phyloP scores from a whole-genome alignment of 2,113 vertebrate genomes.

The Glareola pratincola region DNA sequence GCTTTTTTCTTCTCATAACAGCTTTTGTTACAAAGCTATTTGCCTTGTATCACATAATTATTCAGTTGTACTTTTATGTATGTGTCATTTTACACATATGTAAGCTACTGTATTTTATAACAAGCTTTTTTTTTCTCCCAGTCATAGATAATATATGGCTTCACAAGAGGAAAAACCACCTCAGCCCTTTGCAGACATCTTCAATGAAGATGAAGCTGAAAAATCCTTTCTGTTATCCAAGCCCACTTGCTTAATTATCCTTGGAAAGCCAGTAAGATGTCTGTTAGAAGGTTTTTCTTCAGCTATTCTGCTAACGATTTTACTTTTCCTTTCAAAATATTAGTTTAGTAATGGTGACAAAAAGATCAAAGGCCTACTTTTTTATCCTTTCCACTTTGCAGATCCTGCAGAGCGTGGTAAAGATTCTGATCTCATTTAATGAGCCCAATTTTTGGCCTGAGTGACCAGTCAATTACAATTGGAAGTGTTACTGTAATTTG shows the following conservation, averaged over 20 bases:
- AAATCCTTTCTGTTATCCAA: conserved; percentile 79
- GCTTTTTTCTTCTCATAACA: neutral
- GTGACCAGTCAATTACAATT: neutral
- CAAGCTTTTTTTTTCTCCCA: neutral
- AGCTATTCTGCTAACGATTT: neutral
- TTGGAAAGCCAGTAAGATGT: conserved; percentile 90
- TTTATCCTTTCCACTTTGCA: neutral
- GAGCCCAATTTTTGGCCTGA: neutral
- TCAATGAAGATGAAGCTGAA: conserved; percentile 88
- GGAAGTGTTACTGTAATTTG: neutral
- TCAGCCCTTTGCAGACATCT: conserved; percentile 76
- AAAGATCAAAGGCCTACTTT: neutral
- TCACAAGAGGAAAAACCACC: neutral
- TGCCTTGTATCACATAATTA: neutral
- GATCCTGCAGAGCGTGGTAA: neutral
- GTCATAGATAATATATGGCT: neutral
- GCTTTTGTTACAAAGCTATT: neutral
- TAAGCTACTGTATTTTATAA: neutral
- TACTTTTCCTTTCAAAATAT: neutral
- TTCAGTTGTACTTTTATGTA: neutral
- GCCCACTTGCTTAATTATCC: conserved; percentile 84
- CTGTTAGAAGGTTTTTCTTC: neutral
- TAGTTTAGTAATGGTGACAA: neutral
- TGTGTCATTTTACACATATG: neutral
- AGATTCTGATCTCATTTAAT: neutral